These are phyloP conservation scores for Drosophila sechellia DNA, from an alignment of 1,140 invertebrate genomes.

Conservation along the genomic window DNA sequence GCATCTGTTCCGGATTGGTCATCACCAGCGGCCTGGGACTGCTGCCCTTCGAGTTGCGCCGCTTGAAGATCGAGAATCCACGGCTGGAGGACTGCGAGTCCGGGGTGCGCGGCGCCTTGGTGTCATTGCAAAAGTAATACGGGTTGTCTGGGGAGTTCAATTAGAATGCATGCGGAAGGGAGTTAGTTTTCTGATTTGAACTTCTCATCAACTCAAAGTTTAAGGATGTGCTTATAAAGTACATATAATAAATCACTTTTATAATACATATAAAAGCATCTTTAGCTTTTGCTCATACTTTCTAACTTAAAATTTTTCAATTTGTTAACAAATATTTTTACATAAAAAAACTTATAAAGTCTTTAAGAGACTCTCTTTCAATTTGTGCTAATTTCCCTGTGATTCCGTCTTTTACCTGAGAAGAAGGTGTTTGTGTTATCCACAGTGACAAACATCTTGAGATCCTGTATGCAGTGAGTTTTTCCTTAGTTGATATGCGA, in stretches of 20 bases:
- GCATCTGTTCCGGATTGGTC: constrained; percentile 72
- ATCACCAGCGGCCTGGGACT: constrained; percentile 62
- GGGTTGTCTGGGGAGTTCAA: constrained; percentile 66
- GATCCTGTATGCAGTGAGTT: constrained; percentile 21
- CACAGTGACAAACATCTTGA: constrained; percentile 82
- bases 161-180: neutral
- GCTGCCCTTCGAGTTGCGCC: constrained; percentile 81
- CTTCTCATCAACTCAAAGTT: too few species aligned
- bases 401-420: constrained; percentile 63
- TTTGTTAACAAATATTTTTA: too few species aligned
- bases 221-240: neutral
- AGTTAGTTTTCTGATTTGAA: neutral
- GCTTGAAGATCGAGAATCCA: constrained; percentile 77
- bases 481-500: constrained; percentile 1
- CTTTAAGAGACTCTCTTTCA: neutral
- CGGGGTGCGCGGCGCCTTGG: constrained; percentile 80
- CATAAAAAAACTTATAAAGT: too few species aligned
- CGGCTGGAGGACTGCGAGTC: constrained; percentile 77
- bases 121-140: constrained; percentile 82
- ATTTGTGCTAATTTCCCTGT: too few species aligned
- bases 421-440: constrained; percentile 81
- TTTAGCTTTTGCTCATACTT: too few species aligned
- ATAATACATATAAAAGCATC: too few species aligned
- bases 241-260: too few species aligned
- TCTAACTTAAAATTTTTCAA: neutral